Conservation (phyloP, 2,797 vertebrate genomes). For the Alcedo atthis region DNA sequence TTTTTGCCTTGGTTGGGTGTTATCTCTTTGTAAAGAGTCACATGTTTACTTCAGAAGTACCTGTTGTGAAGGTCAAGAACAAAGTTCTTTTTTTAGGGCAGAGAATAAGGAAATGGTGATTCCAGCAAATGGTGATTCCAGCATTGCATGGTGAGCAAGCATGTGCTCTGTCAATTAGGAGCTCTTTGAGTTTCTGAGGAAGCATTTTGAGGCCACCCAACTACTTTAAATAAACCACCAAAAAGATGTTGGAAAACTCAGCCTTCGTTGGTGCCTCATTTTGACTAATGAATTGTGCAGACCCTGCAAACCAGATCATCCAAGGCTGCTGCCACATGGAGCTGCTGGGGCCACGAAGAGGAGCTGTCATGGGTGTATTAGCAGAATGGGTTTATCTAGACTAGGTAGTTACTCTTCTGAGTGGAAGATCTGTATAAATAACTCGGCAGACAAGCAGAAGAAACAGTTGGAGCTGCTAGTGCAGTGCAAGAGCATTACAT, state of each 20-base stretch:
- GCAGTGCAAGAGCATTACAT: not conserved
- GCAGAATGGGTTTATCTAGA: not conserved
- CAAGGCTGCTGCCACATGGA: not conserved
- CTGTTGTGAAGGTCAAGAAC: not conserved
- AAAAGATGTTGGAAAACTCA: not conserved
- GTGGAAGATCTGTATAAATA: not conserved
- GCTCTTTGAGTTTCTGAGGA: not conserved
- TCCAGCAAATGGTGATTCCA: not conserved
- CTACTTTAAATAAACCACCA: not conserved
- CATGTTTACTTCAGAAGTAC: not conserved
- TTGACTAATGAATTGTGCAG: not conserved
- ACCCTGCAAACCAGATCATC: not conserved
- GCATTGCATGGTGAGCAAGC: not conserved
- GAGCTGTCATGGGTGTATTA: rapidly evolving
- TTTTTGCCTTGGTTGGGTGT: not conserved
- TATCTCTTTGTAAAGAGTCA: not conserved
- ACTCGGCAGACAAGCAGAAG: not conserved
- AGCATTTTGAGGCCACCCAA: not conserved
- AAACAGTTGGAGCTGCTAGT: not conserved
- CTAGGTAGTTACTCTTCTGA: not conserved
- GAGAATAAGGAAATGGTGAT: not conserved
- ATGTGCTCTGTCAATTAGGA: not conserved
- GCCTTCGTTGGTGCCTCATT: not conserved
- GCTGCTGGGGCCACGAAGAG: not conserved
- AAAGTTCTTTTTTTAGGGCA: not conserved